Percentiles rank a stretch among this genome's conserved stretches.
These are phyloP conservation scores for Xiphophorus birchmanni DNA, from an alignment of 2,797 vertebrate species.

Conservation along the genomic window DNA sequence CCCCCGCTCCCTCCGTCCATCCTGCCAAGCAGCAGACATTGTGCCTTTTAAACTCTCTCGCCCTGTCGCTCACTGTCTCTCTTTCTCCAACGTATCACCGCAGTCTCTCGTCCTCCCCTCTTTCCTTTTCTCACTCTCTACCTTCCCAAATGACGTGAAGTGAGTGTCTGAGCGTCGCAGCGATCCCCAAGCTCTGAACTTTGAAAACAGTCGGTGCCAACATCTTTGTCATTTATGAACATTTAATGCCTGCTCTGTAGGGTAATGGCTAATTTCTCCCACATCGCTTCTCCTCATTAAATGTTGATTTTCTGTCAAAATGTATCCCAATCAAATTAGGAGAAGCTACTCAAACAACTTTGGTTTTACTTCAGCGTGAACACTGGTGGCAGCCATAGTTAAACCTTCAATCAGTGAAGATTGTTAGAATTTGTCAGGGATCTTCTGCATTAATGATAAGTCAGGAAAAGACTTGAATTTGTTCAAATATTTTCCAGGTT, in stretches of 20 bases:
- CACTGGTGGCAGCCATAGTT: conserved; percentile 48
- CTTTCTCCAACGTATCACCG: conserved; percentile 59
- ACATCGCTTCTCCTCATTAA: conserved; percentile 89
- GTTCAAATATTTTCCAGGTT: not conserved
- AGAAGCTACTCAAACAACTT: conserved; percentile 83
- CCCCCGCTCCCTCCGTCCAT: conserved; percentile 58
- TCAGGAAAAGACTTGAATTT: not conserved
- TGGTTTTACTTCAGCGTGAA: conserved; percentile 49
- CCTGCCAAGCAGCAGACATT: conserved; percentile 72
- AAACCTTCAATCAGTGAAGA: conserved; percentile 23
- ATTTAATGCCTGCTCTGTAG: conserved; percentile 79
- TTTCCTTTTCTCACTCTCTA: not conserved
- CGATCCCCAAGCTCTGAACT: conserved; percentile 59
- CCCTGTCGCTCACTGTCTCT: conserved; percentile 71
- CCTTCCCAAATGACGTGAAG: conserved; percentile 43
- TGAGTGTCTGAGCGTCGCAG: conserved; percentile 45
- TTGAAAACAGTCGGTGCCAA: conserved; percentile 68
- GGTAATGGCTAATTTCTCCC: conserved; percentile 85
- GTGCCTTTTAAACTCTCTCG: conserved; percentile 70
- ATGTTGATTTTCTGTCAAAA: conserved; percentile 92
- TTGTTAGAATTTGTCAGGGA: not conserved
- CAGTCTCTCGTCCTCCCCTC: conserved; percentile 28
- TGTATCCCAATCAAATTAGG: conserved; percentile 88
- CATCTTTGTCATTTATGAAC: conserved; percentile 82
- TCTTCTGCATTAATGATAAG: not conserved